Conservation (phyloP, 2,888 invertebrate species). For the Phasia obesa region DNA sequence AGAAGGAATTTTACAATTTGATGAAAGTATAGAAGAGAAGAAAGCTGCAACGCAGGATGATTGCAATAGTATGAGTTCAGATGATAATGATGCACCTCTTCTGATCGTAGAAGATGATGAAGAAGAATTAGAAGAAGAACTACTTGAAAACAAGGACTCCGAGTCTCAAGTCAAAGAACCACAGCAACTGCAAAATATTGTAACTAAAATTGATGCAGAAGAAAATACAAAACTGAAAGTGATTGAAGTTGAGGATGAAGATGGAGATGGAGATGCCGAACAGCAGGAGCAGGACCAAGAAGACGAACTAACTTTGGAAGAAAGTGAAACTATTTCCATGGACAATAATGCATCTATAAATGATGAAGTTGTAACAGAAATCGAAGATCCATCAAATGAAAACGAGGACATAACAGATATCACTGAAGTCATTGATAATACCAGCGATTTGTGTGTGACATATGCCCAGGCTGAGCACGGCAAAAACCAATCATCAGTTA, state of each 20-base stretch:
- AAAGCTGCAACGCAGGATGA: constrained; percentile 72
- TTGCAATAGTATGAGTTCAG: constrained; percentile 72
- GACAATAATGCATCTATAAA: constrained; percentile 73
- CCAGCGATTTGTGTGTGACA: background rate
- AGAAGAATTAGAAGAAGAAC: constrained; percentile 47
- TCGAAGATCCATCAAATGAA: constrained; percentile 62
- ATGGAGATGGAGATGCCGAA: constrained; percentile 37
- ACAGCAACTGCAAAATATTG: constrained; percentile 4
- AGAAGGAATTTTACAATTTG: constrained; percentile 75
- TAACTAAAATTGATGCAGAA: background rate
- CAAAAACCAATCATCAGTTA: constrained; percentile 17
- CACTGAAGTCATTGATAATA: constrained; percentile 26
- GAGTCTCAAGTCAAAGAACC: constrained; percentile 18
- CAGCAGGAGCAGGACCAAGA: constrained; percentile 53
- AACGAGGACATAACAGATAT: constrained; percentile 54
- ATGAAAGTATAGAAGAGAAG: constrained; percentile 75
- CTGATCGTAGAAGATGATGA: constrained; percentile 74
- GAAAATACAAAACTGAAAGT: constrained; percentile 5
- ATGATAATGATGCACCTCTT: constrained; percentile 72
- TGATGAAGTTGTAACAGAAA: constrained; percentile 69
- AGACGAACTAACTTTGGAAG: constrained; percentile 71
- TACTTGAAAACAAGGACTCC: constrained; percentile 47
- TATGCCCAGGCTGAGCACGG: background rate
- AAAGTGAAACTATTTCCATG: constrained; percentile 73
- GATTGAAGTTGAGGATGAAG: constrained; percentile 36